A percentile compares a stretch with the other conserved stretches of the same genome.
Evolutionary conservation across 1,140 invertebrate genomes (phyloP).

Genomic region (Leptinotarsa undecemlineata): DNA sequence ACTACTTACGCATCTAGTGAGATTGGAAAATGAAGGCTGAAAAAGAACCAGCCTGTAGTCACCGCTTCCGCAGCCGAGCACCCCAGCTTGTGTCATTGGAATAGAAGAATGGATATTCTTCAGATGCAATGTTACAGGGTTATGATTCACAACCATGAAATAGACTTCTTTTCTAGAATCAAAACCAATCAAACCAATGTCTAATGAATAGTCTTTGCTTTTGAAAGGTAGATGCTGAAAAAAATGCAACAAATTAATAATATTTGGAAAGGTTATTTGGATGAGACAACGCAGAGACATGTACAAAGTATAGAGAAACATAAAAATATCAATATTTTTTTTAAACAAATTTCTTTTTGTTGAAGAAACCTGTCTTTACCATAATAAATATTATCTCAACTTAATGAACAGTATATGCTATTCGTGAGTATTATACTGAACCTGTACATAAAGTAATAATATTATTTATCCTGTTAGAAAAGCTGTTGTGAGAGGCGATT

Average conservation of each 20-base stretch:
- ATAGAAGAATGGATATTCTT: slow-evolving; percentile 71
- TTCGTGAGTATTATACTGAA: too few relatives aligned
- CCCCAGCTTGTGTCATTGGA: slow-evolving; percentile 66
- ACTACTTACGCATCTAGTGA: slow-evolving; percentile 56
- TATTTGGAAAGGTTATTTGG: too few relatives aligned
- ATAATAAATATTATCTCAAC: too few relatives aligned
- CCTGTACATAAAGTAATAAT: too few relatives aligned
- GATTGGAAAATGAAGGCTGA: slow-evolving; percentile 58
- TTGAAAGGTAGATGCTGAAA: slow-evolving; percentile 58
- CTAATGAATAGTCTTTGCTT: slow-evolving; percentile 63
- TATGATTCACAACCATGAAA: slow-evolving; percentile 76
- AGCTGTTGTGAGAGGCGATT: too few relatives aligned
- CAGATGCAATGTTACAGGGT: slow-evolving; percentile 73
- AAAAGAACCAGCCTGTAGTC: slow-evolving; percentile 59
- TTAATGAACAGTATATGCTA: too few relatives aligned
- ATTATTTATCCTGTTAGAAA: too few relatives aligned
- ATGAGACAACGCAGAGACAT: too few relatives aligned
- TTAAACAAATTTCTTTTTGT: too few relatives aligned
- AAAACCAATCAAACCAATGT: slow-evolving; percentile 77
- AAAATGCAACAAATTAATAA: not conserved
- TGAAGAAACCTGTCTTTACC: too few relatives aligned
- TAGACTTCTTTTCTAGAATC: slow-evolving; percentile 68
- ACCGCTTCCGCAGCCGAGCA: slow-evolving; percentile 72
- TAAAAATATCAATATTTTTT: too few relatives aligned
- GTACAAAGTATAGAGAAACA: too few relatives aligned